A percentile compares a stretch with the other conserved stretches of the same genome.
These are phyloP conservation scores for Anthrax anthrax DNA, from an alignment of 2,888 invertebrate species.

Conservation along the genomic window DNA sequence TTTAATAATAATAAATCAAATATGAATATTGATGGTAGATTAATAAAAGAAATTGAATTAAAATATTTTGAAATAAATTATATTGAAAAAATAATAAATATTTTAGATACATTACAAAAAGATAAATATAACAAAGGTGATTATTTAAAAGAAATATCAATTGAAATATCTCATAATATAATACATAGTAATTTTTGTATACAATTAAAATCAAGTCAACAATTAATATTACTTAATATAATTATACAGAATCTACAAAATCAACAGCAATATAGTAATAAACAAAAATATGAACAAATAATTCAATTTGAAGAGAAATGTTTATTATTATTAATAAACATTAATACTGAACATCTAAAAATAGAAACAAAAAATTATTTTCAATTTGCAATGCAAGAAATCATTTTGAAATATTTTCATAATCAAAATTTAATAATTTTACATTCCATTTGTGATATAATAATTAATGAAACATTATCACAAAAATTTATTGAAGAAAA, in stretches of 20 bases:
- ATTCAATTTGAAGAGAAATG: background rate
- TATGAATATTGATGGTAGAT: background rate
- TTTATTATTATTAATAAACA: conserved; percentile 4
- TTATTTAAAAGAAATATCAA: background rate
- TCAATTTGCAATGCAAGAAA: background rate
- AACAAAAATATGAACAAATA: background rate
- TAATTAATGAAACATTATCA: conserved; percentile 3
- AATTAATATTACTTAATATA: conserved; percentile 6
- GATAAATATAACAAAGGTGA: background rate
- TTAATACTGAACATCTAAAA: background rate
- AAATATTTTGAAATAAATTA: conserved; percentile 1
- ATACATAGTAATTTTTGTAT: conserved; percentile 1
- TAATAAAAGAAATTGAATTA: conserved; percentile 1
- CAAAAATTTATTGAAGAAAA: conserved; percentile 1
- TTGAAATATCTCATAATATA: conserved; percentile 2
- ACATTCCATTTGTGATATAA: conserved; percentile 6
- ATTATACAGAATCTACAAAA: conserved; percentile 1
- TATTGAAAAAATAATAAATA: background rate
- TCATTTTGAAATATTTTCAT: background rate
- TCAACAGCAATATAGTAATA: background rate
- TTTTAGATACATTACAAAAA: background rate
- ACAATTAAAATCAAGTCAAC: background rate
- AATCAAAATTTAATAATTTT: background rate
- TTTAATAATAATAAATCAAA: background rate
- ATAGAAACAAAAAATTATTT: conserved; percentile 1